These are phyloP conservation scores for Apaloderma vittatum DNA, from an alignment of 2,113 vertebrate species.

Conservation along the genomic window DNA sequence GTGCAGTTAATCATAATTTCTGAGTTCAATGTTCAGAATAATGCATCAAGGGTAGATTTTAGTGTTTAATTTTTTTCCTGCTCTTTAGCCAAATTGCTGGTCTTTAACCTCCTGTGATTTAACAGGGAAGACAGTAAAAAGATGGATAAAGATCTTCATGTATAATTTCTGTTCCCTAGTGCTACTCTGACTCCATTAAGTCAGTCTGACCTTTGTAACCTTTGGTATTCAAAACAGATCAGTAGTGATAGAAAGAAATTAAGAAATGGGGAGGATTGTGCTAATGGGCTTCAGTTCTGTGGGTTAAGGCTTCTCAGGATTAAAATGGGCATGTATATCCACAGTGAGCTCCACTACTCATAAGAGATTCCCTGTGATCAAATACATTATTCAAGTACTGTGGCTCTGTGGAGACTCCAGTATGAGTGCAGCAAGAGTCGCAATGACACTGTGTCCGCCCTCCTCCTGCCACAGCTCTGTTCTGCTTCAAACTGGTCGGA, in stretches of 20 bases:
- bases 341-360: background rate
- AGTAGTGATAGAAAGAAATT: background rate
- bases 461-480: background rate
- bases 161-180: background rate
- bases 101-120: background rate
- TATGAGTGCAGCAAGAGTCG: background rate
- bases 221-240: background rate
- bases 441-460: background rate
- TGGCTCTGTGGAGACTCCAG: background rate
- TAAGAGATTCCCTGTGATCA: background rate
- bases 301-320: background rate
- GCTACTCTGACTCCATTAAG: background rate
- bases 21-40: background rate
- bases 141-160: background rate
- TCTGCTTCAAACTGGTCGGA: background rate
- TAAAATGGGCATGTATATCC: background rate
- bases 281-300: background rate
- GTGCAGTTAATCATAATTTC: background rate
- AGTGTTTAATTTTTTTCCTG: background rate
- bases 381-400: background rate
- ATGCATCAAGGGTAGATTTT: background rate
- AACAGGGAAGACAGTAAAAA: background rate
- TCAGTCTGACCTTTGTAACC: background rate
- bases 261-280: background rate
- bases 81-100: background rate